Conservation (phyloP, 2,113 vertebrate genomes). For the Sceloporus tristichus region DNA sequence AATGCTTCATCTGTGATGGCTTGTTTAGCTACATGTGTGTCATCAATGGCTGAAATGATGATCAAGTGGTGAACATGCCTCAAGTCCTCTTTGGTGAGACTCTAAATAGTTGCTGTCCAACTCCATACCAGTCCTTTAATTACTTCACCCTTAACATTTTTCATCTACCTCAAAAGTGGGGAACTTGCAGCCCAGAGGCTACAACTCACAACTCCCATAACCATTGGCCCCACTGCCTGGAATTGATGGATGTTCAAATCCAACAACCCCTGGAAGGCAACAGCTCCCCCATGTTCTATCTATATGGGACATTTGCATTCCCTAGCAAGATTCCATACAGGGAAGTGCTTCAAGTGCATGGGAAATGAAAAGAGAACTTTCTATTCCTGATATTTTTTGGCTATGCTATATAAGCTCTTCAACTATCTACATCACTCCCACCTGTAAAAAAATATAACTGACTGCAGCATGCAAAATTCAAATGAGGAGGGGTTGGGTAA, state of each 20-base stretch:
- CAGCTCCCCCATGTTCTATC: too few species aligned
- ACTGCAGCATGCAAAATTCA: background rate
- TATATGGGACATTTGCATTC: background rate
- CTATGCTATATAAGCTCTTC: too few species aligned
- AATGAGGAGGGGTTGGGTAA: background rate
- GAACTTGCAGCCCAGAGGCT: background rate
- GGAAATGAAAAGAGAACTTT: background rate
- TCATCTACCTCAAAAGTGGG: background rate
- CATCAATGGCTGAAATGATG: background rate
- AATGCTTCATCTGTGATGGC: background rate
- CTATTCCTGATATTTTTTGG: background rate
- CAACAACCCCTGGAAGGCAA: background rate
- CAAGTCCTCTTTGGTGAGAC: too few species aligned
- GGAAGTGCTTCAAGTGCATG: background rate
- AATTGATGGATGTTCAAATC: background rate
- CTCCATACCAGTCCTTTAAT: background rate
- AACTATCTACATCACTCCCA: background rate
- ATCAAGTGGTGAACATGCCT: background rate
- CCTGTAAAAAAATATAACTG: background rate
- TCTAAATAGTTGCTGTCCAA: background rate
- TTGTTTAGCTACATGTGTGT: background rate
- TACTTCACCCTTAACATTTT: background rate
- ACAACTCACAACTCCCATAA: background rate
- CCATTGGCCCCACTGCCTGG: background rate
- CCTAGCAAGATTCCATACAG: background rate